A percentile compares a stretch with the other conserved stretches of the same genome.
Conservation (phyloP, 2,113 vertebrate species). For the Todiramphus saurophagus region DNA sequence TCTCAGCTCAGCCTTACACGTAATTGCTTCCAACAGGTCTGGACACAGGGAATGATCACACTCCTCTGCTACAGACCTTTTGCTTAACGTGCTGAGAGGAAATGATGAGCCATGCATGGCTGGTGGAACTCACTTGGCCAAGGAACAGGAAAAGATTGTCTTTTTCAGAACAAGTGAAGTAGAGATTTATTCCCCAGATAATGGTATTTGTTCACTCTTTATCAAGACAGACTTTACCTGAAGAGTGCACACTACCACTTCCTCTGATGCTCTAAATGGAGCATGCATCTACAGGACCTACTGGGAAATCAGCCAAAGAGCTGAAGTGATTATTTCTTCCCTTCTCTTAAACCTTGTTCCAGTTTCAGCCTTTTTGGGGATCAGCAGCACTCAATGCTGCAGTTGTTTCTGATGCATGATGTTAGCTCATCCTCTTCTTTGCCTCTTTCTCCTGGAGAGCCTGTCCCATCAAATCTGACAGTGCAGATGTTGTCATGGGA, state of each 20-base stretch:
- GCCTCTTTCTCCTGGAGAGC: neutral
- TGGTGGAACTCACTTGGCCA: neutral
- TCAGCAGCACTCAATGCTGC: neutral
- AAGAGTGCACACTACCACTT: neutral
- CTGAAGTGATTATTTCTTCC: neutral
- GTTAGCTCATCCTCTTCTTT: neutral
- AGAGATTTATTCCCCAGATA: neutral
- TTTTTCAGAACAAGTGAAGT: neutral
- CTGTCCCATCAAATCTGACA: neutral
- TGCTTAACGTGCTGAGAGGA: neutral
- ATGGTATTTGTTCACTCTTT: neutral
- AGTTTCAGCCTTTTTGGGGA: neutral
- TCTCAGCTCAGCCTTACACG: neutral
- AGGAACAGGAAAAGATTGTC: neutral
- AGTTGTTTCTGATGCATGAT: neutral
- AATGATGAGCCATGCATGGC: neutral
- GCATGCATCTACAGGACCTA: neutral
- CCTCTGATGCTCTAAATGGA: neutral
- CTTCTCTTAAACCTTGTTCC: neutral
- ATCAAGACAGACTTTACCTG: neutral
- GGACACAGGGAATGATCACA: neutral
- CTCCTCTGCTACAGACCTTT: neutral
- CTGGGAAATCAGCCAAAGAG: neutral
- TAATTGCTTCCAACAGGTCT: neutral
- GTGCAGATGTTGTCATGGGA: neutral